These are phyloP conservation scores for Pachliopta kotzebuea DNA, from an alignment of 2,888 invertebrate genomes.

Conservation along the genomic window DNA sequence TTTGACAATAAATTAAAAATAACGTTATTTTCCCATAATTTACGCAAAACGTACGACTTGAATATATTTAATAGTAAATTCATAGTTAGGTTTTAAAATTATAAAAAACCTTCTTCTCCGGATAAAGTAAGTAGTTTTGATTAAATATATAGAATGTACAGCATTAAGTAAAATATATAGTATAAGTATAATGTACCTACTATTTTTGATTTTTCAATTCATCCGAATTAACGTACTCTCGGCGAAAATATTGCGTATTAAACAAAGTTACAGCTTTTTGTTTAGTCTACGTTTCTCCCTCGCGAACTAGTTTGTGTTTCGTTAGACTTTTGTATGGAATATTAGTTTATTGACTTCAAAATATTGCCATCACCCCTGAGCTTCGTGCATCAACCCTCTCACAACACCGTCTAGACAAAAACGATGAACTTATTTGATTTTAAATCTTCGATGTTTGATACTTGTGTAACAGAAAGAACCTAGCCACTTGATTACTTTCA, in stretches of 20 bases:
- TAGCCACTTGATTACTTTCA: constrained; percentile 36
- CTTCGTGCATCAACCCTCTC: constrained; percentile 43
- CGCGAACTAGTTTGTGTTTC: constrained; percentile 28
- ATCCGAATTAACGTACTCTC: not conserved
- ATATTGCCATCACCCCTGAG: constrained; percentile 57
- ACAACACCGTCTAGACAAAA: constrained; percentile 65
- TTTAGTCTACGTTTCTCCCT: constrained; percentile 25
- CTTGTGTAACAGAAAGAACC: constrained; percentile 38
- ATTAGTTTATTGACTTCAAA: constrained; percentile 63
- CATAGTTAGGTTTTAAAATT: too few relatives aligned
- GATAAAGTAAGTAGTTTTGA: too few relatives aligned
- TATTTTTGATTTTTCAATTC: not conserved
- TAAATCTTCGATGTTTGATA: constrained; percentile 47
- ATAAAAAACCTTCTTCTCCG: too few relatives aligned
- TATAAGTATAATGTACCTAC: too few relatives aligned
- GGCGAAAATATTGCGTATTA: not conserved
- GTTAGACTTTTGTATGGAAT: constrained; percentile 50
- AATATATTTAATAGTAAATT: too few relatives aligned
- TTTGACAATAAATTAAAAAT: too few relatives aligned
- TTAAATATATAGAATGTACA: too few relatives aligned
- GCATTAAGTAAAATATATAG: too few relatives aligned
- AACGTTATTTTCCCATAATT: too few relatives aligned
- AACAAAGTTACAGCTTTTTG: constrained; percentile 19
- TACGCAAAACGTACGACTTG: too few relatives aligned
- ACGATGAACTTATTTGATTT: constrained; percentile 55